Conservation (phyloP, 2,888 invertebrate genomes). For the Miltochrista miniata region DNA sequence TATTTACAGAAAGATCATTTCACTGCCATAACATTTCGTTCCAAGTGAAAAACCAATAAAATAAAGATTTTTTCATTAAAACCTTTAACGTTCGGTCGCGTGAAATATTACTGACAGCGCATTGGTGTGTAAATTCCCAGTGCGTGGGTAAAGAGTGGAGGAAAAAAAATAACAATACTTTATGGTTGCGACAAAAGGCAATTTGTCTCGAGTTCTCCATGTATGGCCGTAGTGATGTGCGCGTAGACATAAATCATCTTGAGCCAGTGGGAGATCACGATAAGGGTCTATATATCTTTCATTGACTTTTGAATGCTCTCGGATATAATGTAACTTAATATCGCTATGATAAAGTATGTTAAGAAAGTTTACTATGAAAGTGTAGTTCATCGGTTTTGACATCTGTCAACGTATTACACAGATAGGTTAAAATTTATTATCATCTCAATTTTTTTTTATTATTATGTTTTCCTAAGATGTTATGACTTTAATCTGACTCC, state of each 20-base stretch:
- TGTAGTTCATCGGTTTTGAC: too few species aligned
- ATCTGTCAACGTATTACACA: too few species aligned
- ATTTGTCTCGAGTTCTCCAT: conserved; percentile 38
- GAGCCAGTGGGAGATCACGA: conserved; percentile 25
- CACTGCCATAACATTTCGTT: neutral
- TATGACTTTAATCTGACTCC: too few species aligned
- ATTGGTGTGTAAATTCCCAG: conserved; percentile 34
- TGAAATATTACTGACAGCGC: conserved; percentile 30
- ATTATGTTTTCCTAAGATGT: too few species aligned
- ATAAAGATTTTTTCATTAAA: conserved; percentile 22
- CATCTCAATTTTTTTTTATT: too few species aligned
- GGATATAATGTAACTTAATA: conserved; percentile 13
- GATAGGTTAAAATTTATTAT: too few species aligned
- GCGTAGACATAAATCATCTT: conserved; percentile 37
- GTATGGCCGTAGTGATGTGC: conserved; percentile 34
- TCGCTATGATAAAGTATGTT: neutral
- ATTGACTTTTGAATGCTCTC: conserved; percentile 19
- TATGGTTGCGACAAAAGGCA: conserved; percentile 44
- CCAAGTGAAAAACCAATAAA: conserved; percentile 6
- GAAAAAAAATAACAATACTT: conserved; percentile 22
- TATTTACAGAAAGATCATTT: too few species aligned
- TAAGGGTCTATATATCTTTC: conserved; percentile 17
- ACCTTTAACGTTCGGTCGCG: conserved; percentile 22
- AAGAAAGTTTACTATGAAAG: too few species aligned
- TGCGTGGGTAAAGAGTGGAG: conserved; percentile 35